phyloP scores from a whole-genome alignment of 2,113 vertebrate genomes.

The Solenodon paradoxus region DNA sequence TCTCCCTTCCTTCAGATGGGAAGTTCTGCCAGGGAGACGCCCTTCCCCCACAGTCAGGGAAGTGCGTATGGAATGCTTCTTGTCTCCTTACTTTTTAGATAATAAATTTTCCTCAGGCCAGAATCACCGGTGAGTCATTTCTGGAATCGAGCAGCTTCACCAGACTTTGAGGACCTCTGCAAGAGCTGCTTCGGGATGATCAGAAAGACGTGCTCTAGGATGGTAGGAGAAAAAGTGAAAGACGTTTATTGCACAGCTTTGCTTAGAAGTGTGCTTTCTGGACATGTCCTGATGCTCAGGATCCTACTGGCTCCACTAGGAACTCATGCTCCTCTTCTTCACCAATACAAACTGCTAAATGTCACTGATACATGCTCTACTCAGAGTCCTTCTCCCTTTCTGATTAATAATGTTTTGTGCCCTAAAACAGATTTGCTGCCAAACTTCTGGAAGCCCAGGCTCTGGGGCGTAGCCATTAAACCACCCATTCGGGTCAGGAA shows the following conservation, averaged over 20 bases:
- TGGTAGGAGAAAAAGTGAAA: not conserved
- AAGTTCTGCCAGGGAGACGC: not conserved
- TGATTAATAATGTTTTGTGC: not conserved
- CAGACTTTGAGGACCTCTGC: not conserved
- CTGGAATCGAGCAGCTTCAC: not conserved
- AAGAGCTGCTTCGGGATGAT: not conserved
- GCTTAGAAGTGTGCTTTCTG: not conserved
- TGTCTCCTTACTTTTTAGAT: not conserved
- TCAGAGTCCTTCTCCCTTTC: not conserved
- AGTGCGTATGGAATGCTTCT: not conserved
- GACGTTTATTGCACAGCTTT: not conserved
- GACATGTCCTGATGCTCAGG: rapidly evolving
- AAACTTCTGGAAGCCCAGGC: not conserved
- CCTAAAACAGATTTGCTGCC: not conserved
- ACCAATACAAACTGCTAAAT: not conserved
- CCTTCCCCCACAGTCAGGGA: not conserved
- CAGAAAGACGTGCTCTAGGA: not conserved
- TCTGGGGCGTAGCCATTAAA: not conserved
- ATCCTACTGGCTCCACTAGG: not conserved
- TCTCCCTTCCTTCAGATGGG: not conserved
- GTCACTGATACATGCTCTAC: not conserved
- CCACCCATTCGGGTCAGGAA: not conserved
- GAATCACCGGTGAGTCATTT: not conserved
- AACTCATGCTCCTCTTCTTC: not conserved
- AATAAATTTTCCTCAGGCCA: not conserved